Percentiles rank a stretch among this genome's conserved stretches.
phyloP scores from a whole-genome alignment of 2,797 vertebrate genomes.

The Hypotaenidia philippensis region DNA sequence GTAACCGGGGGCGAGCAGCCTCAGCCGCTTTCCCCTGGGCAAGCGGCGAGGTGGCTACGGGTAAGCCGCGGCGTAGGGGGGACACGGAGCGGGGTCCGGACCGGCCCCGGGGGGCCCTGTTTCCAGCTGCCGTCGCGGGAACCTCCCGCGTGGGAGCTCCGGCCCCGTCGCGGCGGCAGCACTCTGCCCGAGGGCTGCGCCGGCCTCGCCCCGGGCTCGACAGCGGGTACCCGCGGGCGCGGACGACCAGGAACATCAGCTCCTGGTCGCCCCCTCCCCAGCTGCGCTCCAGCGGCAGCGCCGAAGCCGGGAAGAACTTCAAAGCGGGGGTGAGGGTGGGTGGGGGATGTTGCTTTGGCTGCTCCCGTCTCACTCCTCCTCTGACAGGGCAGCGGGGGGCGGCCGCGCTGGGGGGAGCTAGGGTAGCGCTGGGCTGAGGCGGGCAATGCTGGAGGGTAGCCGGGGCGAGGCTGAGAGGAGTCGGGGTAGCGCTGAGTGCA shows the following conservation, averaged over 20 bases:
- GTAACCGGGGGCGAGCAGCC: conserved; percentile 75
- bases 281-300: neutral
- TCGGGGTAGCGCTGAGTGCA: neutral
- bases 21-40: neutral
- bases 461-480: neutral
- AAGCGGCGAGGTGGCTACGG: neutral
- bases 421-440: neutral
- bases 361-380: neutral
- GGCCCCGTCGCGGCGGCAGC: too few species aligned
- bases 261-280: neutral
- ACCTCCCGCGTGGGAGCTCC: neutral
- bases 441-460: neutral
- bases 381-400: neutral
- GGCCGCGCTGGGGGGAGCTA: neutral
- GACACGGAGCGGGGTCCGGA: neutral
- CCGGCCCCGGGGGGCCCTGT: neutral
- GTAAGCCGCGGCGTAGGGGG: neutral
- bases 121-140: neutral
- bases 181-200: too few species aligned
- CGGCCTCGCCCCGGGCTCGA: neutral
- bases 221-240: neutral
- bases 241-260: neutral
- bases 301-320: neutral
- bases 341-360: neutral
- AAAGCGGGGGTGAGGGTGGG: neutral